A percentile compares a stretch with the other conserved stretches of the same genome.
Conservation (phyloP, 2,113 vertebrate genomes). For the Gymnogyps californianus region DNA sequence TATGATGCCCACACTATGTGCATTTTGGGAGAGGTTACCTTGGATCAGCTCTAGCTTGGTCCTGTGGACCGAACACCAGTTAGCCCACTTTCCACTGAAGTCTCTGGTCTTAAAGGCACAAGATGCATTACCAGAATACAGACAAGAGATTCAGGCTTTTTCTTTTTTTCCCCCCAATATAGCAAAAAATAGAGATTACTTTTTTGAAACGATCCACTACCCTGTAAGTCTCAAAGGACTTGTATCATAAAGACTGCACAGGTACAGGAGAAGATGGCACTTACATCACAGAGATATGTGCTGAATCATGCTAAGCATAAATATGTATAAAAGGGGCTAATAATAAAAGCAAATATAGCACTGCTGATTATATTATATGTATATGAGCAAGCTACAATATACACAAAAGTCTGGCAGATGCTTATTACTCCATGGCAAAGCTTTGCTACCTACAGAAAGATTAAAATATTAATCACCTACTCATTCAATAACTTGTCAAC, state of each 20-base stretch:
- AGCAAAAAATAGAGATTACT: not conserved
- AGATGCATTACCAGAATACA: not conserved
- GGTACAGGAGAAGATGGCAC: not conserved
- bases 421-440: not conserved
- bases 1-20: not conserved
- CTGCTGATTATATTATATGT: not conserved
- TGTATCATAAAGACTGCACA: not conserved
- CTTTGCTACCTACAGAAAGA: not conserved
- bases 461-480: not conserved
- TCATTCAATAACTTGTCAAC: not conserved
- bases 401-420: not conserved
- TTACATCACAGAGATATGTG: not conserved
- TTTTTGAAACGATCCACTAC: not conserved
- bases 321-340: not conserved
- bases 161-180: not conserved
- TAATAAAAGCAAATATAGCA: not conserved
- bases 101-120: not conserved
- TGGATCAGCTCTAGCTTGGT: not conserved
- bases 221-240: not conserved
- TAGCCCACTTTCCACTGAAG: not conserved
- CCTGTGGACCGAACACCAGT: not conserved
- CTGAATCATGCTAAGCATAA: not conserved
- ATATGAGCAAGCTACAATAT: not conserved
- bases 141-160: not conserved
- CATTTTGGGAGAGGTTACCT: not conserved